phyloP scores from a whole-genome alignment of 1,140 invertebrate species.

The Achroia grisella region DNA sequence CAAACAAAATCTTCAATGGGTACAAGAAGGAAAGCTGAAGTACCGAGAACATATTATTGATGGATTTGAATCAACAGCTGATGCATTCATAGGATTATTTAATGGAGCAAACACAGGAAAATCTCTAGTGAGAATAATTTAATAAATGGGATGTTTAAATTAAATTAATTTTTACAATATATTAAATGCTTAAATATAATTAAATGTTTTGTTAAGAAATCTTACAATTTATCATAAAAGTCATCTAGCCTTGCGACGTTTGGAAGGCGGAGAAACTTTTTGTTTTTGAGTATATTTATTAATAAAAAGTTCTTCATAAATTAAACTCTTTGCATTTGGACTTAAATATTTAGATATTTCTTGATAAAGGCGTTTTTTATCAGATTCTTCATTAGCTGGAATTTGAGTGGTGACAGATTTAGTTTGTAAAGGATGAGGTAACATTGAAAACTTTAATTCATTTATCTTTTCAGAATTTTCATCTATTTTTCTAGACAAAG shows the following conservation, averaged over 20 bases:
- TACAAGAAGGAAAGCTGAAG: conserved; percentile 76
- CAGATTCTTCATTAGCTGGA: conserved; percentile 24
- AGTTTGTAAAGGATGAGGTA: conserved; percentile 12
- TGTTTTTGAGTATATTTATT: conserved; percentile 33
- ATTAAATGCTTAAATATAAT: background rate
- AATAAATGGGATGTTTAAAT: conserved; percentile 3
- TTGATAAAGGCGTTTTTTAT: conserved; percentile 46
- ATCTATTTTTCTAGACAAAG: conserved; percentile 50
- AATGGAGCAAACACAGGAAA: conserved; percentile 79
- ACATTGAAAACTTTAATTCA: conserved; percentile 33
- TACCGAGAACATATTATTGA: conserved; percentile 76
- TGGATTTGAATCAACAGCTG: conserved; percentile 79
- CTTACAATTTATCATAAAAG: background rate
- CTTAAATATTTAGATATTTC: conserved; percentile 57
- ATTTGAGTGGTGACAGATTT: conserved; percentile 26
- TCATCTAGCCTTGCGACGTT: conserved; percentile 17
- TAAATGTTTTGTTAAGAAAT: no score
- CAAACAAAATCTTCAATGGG: conserved; percentile 74
- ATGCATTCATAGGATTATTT: conserved; percentile 78
- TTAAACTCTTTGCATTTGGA: conserved; percentile 36
- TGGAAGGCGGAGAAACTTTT: conserved; percentile 10
- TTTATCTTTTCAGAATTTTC: conserved; percentile 47
- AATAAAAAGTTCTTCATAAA: conserved; percentile 63
- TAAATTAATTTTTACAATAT: background rate
- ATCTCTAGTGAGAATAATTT: conserved; percentile 73